Percentiles rank a stretch among this genome's conserved stretches.
These are phyloP conservation scores for Piprites chloris DNA, from an alignment of 2,113 vertebrate species.

Conservation along the genomic window DNA sequence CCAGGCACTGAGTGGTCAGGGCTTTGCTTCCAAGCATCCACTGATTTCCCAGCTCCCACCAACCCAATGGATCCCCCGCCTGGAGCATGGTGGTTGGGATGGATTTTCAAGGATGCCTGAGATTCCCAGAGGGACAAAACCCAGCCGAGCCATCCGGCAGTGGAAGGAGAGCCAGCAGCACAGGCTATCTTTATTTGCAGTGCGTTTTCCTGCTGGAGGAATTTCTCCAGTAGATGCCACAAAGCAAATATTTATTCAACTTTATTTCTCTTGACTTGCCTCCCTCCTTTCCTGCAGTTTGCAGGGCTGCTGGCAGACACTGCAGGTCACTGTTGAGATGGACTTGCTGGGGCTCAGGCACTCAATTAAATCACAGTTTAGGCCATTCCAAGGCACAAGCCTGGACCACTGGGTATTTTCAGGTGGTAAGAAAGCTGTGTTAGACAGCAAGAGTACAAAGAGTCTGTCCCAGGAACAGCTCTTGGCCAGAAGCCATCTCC, in stretches of 20 bases:
- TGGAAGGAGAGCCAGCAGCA: background rate
- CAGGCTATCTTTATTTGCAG: constrained; percentile 35
- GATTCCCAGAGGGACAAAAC: background rate
- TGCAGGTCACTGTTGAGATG: constrained; percentile 18
- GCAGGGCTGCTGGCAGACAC: background rate
- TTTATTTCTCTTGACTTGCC: constrained; percentile 21
- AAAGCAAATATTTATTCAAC: constrained; percentile 53
- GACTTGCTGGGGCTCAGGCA: background rate
- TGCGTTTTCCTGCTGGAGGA: constrained; percentile 24
- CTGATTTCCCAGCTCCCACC: background rate
- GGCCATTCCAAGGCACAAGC: background rate
- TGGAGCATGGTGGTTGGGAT: background rate
- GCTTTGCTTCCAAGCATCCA: background rate
- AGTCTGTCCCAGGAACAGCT: background rate
- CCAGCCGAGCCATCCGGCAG: background rate
- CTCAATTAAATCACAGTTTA: background rate
- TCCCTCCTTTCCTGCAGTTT: background rate
- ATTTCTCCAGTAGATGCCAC: constrained; percentile 41
- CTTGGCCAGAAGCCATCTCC: background rate
- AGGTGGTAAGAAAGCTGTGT: background rate
- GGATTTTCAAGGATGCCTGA: background rate
- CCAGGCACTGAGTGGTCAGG: background rate
- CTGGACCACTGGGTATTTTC: background rate
- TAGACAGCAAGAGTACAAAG: background rate
- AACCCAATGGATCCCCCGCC: fast-evolving